These are phyloP conservation scores for Parambassis ranga DNA, from an alignment of 2,797 vertebrate species.

Conservation along the genomic window DNA sequence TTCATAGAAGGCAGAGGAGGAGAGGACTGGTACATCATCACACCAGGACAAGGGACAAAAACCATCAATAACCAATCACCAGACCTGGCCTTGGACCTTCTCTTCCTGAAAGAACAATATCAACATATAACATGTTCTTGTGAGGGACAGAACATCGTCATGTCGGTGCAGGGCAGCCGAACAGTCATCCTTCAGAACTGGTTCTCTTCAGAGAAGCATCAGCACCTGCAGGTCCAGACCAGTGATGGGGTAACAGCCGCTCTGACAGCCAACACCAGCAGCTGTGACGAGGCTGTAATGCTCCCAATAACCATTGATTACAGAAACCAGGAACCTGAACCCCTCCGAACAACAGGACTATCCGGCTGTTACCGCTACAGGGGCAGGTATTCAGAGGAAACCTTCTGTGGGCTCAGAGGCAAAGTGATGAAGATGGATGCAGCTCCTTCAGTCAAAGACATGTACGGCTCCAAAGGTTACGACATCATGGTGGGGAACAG, in stretches of 20 bases:
- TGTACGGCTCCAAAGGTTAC: constrained; percentile 53
- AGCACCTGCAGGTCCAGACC: constrained; percentile 57
- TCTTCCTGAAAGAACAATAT: constrained; percentile 49
- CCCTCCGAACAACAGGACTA: neutral
- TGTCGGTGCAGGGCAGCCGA: neutral
- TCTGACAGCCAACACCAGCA: constrained; percentile 5
- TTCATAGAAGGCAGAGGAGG: constrained; percentile 48
- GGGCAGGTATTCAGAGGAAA: neutral
- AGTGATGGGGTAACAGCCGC: constrained; percentile 56
- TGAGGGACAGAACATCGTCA: neutral
- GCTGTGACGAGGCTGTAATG: constrained; percentile 14
- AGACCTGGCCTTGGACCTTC: constrained; percentile 33
- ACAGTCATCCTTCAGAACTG: constrained; percentile 38
- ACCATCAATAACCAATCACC: constrained; percentile 55
- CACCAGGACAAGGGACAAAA: constrained; percentile 50
- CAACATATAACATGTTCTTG: constrained; percentile 12
- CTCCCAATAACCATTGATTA: constrained; percentile 31
- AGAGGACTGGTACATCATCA: constrained; percentile 61
- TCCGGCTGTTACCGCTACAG: neutral
- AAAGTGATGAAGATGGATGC: constrained; percentile 9
- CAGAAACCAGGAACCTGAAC: constrained; percentile 15
- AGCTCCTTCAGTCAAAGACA: constrained; percentile 27
- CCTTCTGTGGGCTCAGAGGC: neutral
- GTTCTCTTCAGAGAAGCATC: constrained; percentile 43
- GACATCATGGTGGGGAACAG: constrained; percentile 57